phyloP scores from a whole-genome alignment of 2,888 invertebrate genomes.

The Tyria jacobaeae region DNA sequence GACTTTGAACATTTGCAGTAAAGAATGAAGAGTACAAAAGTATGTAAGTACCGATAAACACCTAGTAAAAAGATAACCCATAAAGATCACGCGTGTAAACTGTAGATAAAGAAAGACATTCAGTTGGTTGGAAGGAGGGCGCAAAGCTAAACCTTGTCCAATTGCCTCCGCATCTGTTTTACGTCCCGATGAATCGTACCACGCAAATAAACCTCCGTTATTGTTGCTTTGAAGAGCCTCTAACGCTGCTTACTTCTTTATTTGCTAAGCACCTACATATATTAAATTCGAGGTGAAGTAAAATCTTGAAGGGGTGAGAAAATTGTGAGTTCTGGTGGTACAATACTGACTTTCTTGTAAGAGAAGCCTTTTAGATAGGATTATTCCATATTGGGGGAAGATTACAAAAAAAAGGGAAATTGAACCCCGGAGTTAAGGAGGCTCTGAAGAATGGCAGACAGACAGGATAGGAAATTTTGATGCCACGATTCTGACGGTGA shows the following conservation, averaged over 20 bases:
- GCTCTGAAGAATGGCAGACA: too few relatives aligned
- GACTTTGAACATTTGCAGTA: not conserved
- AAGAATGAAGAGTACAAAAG: slow-evolving; percentile 2
- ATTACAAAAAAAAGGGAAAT: not conserved
- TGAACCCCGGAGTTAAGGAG: too few relatives aligned
- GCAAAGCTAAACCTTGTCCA: slow-evolving; percentile 67
- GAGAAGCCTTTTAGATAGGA: not conserved
- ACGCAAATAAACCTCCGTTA: slow-evolving; percentile 74
- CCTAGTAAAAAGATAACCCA: slow-evolving; percentile 11
- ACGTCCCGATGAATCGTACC: slow-evolving; percentile 76
- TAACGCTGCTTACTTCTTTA: slow-evolving; percentile 59
- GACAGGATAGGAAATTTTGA: too few relatives aligned
- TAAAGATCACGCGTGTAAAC: slow-evolving; percentile 14
- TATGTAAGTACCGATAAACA: slow-evolving; percentile 7
- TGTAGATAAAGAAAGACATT: slow-evolving; percentile 8
- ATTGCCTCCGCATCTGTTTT: slow-evolving; percentile 75
- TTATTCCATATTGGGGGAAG: not conserved
- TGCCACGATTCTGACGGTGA: too few relatives aligned
- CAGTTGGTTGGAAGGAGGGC: slow-evolving; percentile 51
- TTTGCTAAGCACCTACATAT: slow-evolving; percentile 49
- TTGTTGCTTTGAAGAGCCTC: slow-evolving; percentile 69
- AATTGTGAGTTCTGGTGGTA: not conserved
- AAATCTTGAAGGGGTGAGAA: slow-evolving; percentile 4
- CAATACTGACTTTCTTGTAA: not conserved
- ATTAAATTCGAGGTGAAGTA: slow-evolving; percentile 44